Evolutionary conservation across 2,888 invertebrate species (phyloP).

Genomic region (Plemyria rubiginata): DNA sequence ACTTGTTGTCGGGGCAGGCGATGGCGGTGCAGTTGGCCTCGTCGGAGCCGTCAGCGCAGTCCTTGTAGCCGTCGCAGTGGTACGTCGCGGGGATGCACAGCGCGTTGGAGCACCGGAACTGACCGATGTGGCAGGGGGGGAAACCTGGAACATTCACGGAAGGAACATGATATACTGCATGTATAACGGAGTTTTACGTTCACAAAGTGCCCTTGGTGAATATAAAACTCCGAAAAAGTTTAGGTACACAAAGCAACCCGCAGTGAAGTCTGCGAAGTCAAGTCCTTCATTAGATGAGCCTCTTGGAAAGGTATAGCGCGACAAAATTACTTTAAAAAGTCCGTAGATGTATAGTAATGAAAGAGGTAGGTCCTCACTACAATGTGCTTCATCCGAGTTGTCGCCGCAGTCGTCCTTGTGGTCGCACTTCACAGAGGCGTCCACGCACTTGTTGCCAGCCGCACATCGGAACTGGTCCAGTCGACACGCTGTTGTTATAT

Average conservation of each 20-base stretch:
- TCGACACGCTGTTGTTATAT: constrained; percentile 86
- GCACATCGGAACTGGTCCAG: constrained; percentile 95
- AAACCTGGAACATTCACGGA: no score
- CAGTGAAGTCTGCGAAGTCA: no score
- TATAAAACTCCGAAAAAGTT: no score
- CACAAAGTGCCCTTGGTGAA: no score
- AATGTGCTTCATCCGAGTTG: constrained; percentile 94
- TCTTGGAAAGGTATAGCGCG: no score
- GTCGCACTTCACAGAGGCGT: constrained; percentile 90
- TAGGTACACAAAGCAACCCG: no score
- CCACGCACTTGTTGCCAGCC: constrained; percentile 92
- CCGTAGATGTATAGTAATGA: no score
- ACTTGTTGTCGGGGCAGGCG: constrained; percentile 95
- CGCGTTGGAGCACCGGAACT: constrained; percentile 96
- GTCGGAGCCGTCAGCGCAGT: constrained; percentile 96
- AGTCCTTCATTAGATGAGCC: no score
- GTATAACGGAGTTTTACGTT: no score
- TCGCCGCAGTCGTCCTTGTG: constrained; percentile 96
- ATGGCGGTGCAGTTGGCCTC: constrained; percentile 95
- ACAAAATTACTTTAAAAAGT: no score
- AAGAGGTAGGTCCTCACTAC: constrained; percentile 86
- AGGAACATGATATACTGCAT: no score
- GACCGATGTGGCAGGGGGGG: constrained; percentile 94
- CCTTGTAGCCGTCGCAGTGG: constrained; percentile 94
- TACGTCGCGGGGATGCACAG: constrained; percentile 95